Conservation (phyloP, 2,888 invertebrate genomes). For the Pyrrhia umbra region DNA sequence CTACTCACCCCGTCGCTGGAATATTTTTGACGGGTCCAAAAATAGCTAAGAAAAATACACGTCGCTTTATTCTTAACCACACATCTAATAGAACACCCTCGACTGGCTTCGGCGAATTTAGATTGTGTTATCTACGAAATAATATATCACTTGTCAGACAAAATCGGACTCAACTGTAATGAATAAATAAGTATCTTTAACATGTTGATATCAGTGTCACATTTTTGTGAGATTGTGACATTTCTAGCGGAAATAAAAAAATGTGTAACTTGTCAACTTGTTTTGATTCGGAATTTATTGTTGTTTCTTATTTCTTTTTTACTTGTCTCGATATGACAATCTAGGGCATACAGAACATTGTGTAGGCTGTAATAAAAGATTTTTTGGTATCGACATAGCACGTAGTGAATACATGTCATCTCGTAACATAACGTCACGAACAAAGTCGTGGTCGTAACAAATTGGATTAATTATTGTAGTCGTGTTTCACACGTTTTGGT, state of each 20-base stretch:
- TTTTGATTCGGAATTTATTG: constrained; percentile 22
- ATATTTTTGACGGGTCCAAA: neutral
- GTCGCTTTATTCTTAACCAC: neutral
- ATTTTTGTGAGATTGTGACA: neutral
- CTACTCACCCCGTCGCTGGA: neutral
- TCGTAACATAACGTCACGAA: neutral
- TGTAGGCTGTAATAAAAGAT: no score
- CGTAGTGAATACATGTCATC: constrained; percentile 15
- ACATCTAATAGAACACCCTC: constrained; percentile 6
- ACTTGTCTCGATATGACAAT: neutral
- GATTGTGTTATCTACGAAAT: neutral
- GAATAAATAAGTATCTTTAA: neutral
- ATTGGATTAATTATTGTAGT: constrained; percentile 34
- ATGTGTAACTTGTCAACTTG: neutral
- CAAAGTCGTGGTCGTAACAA: constrained; percentile 18
- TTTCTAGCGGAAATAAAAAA: neutral
- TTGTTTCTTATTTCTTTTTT: constrained; percentile 20
- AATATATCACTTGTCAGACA: constrained; percentile 1
- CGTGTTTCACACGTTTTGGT: neutral
- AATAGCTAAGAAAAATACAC: constrained; percentile 5
- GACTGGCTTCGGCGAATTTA: neutral
- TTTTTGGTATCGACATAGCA: constrained; percentile 8
- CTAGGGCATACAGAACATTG: neutral
- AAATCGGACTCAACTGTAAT: neutral
- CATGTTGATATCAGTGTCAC: neutral